Base-by-base conservation (phyloP, 2,888 invertebrate genomes). In the Megamerina dolium region DNA sequence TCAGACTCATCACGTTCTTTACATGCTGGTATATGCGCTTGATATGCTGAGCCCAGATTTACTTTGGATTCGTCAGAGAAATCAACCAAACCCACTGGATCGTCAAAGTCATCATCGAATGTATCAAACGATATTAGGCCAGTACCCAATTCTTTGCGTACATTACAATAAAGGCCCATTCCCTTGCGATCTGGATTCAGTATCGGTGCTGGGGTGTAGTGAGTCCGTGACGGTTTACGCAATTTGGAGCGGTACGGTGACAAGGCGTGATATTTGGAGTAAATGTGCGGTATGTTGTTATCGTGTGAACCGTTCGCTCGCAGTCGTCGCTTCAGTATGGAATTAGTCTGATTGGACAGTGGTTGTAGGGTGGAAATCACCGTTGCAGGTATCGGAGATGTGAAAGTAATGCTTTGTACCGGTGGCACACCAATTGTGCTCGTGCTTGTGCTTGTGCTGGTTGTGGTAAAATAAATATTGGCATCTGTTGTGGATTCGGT, bases 121-220 rank as follows among this genome's bases (percentile, higher is more conserved):
- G 52, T 64, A 53, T 72, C 72, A 40, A 65, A 64, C 9, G 52
- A 48, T 12, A 52, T 31, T 3, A 64, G 43, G 2, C 58, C 57
- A 16, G 60, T 59, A 1, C 54, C 53, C n/a, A 63, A 51, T 38
- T 64, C 58, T 35, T 65, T 67, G 5, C 70, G 63, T 10, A 72
- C 61, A 42, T 64, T 64, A 34, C 64, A 63, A 40, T 66, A 92
- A 3, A 96, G 75, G 1, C 96, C 96, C 0, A 87, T 79, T 1
- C 93, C 93, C 52, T 83, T 82, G 50, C 97, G 78, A 46, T 90
- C 85, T 0, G 97, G 97, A 63, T 92, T 90, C 41, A 97, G 74
- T 62, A 97, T 88, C 0, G 97, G 97, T 20, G 91, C 87, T 12
- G 97, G 95, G 1, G 95, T 96, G 70, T 88, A 97, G 47, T 79